phyloP scores from a whole-genome alignment of 1,140 invertebrate species.

The Euwallacea similis region DNA sequence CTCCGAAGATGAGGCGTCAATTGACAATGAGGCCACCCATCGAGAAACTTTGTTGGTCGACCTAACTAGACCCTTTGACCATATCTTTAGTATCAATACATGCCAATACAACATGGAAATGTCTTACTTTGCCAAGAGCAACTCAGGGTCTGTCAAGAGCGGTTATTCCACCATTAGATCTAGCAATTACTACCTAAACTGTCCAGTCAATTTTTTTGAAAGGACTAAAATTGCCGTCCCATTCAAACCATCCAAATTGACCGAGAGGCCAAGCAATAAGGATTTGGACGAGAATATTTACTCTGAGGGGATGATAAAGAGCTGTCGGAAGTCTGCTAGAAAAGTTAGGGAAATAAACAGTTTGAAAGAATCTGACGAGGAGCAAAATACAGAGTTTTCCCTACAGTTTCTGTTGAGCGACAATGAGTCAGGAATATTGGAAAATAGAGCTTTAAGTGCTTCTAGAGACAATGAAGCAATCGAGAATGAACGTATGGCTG shows the following conservation, averaged over 20 bases:
- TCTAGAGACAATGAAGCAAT: background rate
- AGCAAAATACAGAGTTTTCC: slow-evolving; percentile 44
- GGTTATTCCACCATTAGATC: slow-evolving; percentile 43
- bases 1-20: slow-evolving; percentile 24
- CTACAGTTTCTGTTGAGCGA: slow-evolving; percentile 40
- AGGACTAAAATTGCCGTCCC: slow-evolving; percentile 36
- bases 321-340: slow-evolving; percentile 43
- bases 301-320: slow-evolving; percentile 33
- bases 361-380: slow-evolving; percentile 26
- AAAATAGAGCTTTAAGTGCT: background rate
- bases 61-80: slow-evolving; percentile 16
- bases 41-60: background rate
- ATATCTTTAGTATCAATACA: slow-evolving; percentile 14
- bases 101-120: slow-evolving; percentile 29
- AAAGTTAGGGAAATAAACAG: slow-evolving; percentile 42
- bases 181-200: slow-evolving; percentile 3
- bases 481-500: background rate
- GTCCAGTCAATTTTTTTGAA: slow-evolving; percentile 38
- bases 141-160: slow-evolving; percentile 35
- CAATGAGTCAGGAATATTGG: slow-evolving; percentile 11
- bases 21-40: background rate
- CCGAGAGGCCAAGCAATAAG: background rate
- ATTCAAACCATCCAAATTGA: slow-evolving; percentile 28
- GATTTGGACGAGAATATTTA: too few relatives aligned
- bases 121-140: slow-evolving; percentile 2